phyloP scores from a whole-genome alignment of 2,888 invertebrate genomes.

The Xestia rhomboidea region DNA sequence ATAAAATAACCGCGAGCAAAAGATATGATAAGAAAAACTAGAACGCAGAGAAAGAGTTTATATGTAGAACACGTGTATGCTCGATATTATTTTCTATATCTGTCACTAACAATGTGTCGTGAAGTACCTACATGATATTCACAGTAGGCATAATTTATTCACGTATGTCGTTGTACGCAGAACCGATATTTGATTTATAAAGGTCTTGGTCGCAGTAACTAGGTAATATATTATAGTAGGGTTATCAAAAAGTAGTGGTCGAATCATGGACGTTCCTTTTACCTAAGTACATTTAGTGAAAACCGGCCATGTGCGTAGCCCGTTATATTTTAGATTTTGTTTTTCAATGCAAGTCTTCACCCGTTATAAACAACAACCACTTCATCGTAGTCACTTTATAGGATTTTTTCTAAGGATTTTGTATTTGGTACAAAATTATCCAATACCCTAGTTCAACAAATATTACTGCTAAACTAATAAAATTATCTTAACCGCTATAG shows the following conservation, averaged over 20 bases:
- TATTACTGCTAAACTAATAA: no score
- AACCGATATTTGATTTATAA: constrained; percentile 31
- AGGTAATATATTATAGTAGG: not conserved
- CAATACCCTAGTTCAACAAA: no score
- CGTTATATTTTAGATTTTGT: no score
- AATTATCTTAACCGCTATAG: no score
- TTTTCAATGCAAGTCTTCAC: no score
- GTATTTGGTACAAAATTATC: no score
- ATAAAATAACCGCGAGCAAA: not conserved
- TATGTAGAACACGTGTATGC: not conserved
- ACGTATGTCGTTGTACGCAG: not conserved
- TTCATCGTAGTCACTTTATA: no score
- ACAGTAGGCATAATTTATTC: constrained; percentile 40
- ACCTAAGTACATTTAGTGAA: no score
- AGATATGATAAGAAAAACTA: not conserved
- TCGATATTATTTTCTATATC: constrained; percentile 40
- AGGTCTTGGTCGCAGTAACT: not conserved
- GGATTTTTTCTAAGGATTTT: no score
- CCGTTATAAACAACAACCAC: no score
- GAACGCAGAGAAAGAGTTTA: not conserved
- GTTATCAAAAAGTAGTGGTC: not conserved
- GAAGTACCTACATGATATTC: constrained; percentile 10
- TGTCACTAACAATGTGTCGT: constrained; percentile 29
- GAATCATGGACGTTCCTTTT: not conserved
- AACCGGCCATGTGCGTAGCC: no score